Evolutionary conservation across 1,140 invertebrate genomes (phyloP).

Genomic region (Monomorium pharaonis): DNA sequence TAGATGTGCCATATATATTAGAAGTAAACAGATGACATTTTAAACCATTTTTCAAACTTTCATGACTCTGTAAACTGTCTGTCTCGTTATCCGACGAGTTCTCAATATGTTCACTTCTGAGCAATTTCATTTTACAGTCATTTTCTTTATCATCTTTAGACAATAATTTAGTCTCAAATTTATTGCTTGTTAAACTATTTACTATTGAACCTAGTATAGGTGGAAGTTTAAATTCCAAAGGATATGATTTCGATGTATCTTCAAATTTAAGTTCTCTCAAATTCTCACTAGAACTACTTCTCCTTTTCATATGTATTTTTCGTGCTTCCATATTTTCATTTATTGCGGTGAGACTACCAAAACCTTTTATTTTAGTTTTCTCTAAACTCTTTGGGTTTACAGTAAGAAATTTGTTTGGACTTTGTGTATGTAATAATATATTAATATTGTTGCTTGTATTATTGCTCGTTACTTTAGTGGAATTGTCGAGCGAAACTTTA

Average conservation of each 20-base stretch:
- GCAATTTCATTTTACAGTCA: slow-evolving; percentile 58
- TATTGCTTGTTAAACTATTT: slow-evolving; percentile 83
- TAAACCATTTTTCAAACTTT: slow-evolving; percentile 75
- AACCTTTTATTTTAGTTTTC: slow-evolving; percentile 74
- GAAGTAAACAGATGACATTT: slow-evolving; percentile 74
- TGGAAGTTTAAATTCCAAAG: slow-evolving; percentile 86
- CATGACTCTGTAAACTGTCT: slow-evolving; percentile 78
- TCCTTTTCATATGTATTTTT: slow-evolving; percentile 78
- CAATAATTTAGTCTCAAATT: slow-evolving; percentile 82
- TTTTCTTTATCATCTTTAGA: slow-evolving; percentile 37
- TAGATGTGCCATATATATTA: slow-evolving; percentile 27
- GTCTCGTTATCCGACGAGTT: slow-evolving; percentile 77
- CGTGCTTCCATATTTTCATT: slow-evolving; percentile 79
- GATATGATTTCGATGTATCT: slow-evolving; percentile 72
- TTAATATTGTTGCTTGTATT: slow-evolving; percentile 69
- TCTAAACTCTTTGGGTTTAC: slow-evolving; percentile 71
- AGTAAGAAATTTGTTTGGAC: slow-evolving; percentile 77
- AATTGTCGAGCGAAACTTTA: slow-evolving; percentile 81
- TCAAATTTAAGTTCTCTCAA: slow-evolving; percentile 65
- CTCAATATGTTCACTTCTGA: slow-evolving; percentile 5
- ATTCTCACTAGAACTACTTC: slow-evolving; percentile 79
- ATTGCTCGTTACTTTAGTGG: slow-evolving; percentile 36
- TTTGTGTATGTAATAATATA: slow-evolving; percentile 70
- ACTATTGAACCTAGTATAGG: slow-evolving; percentile 89
- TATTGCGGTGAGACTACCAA: slow-evolving; percentile 78